Evolutionary conservation across 1,140 invertebrate genomes (phyloP), one percentile per base, ranked within the genome.

Genomic region (Drosophila subobscura): DNA sequence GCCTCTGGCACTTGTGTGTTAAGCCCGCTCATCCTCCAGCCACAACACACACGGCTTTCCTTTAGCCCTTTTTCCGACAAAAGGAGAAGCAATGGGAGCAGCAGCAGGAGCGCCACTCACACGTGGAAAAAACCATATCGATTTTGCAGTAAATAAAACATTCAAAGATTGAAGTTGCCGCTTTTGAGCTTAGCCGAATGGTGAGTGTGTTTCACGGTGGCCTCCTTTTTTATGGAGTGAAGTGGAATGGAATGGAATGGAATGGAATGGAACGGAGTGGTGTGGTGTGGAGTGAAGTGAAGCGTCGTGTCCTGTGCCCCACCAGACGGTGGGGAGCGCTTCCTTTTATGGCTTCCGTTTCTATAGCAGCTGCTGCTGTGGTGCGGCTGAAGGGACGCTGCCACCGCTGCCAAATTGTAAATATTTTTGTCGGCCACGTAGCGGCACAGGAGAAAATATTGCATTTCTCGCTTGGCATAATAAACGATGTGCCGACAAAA

Each of bases 131-230:
- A 85, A 85, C 73, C 81, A 86, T 85, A 85, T 85, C 81, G 81
- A 85, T 85, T 85, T 85, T 85, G 81, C 81, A 85, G 81, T 85
- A 85, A 85, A 85, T 85, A 85, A 85, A 85, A 85, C 81, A 85
- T 85, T 85, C 81, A 85, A 86, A 85, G 81, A 85, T 85, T 85
- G 81, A 85, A 85, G 81, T 85, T 86, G 74, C 77, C 83, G 81
- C 81, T 85, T 85, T 86, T 85, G 77, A 85, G 81, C 81, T 86
- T 85, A 85, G 81, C 81, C 77, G 81, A 85, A 85, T 85, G 81
- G 81, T 86, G 81, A 86, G 81, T 37, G 33, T 37, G 33, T 37
- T 37, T 37, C 33, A 37, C 4, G 33, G 33, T 86, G 81, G 73
- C 83, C 77, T 80, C 70, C 67, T 81, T 79, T 81, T 85, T 85